Evolutionary conservation across 2,113 vertebrate species (phyloP), one percentile per base, ranked within the genome.

Genomic region (Epinephelus moara): DNA sequence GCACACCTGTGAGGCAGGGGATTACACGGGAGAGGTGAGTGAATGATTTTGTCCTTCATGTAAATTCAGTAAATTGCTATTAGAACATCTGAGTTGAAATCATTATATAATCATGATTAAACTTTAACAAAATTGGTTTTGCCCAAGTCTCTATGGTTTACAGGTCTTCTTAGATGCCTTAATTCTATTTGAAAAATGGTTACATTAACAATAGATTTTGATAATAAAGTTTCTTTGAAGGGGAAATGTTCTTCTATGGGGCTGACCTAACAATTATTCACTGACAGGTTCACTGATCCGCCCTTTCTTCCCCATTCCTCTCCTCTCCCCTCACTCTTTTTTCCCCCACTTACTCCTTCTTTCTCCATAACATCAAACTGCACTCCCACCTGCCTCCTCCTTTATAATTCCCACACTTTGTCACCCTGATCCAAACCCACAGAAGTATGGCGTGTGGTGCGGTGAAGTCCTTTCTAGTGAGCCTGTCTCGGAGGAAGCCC

Each of bases 401-500:
- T 63, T 14, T 42, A 30, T 6, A 13, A 60, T 56, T 52, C 21
- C 30, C 11, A 59, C 45, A 75, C 66, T 68, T 4, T 27, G 45
- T 50, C 42, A 57, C 61, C 66, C 50, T 11, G 53, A 37, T 68
- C 56, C 62, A 42, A 64, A 78, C 68, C 27, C 8, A 19, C 14
- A 78, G 63, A 62, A 94, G 88, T 84, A 94, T 80, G 19, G 1
- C 89, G 53, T 90, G 88, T n/a, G 18, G 49, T 3, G 0, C 0
- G 7, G 40, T 95, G 0, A 82, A 81, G 37, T 93, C 89, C 6
- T 85, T 96, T 61, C 85, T 74, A n/a, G 62, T 42, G 66, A 93
- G 86, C 56, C 78, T 97, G 42, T 95, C 91, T 67, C 95, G 91
- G 84, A 96, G 92, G 64, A 97, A 97, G 83, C 92, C 59, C 13